Evolutionary conservation across 2,113 vertebrate species (phyloP).

Genomic region (Misgurnus mizolepis): DNA sequence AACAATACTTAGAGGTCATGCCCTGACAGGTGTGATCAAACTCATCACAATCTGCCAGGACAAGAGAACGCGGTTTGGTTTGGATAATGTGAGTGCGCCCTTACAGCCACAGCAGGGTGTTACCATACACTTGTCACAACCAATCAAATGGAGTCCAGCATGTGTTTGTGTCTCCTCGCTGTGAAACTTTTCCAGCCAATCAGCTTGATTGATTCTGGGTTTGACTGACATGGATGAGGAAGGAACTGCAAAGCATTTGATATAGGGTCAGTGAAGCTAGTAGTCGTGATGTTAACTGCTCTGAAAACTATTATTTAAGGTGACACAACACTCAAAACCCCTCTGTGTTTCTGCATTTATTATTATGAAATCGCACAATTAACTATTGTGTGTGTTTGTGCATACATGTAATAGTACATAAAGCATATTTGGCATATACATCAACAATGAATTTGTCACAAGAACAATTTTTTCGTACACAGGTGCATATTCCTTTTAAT

Average conservation of each 20-base stretch:
- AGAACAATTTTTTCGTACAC: too few relatives aligned
- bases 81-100: neutral
- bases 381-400: too few relatives aligned
- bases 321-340: neutral
- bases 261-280: constrained; percentile 7
- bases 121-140: constrained; percentile 59
- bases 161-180: constrained; percentile 52
- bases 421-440: too few relatives aligned
- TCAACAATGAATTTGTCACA: too few relatives aligned
- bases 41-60: constrained; percentile 52
- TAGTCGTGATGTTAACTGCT: neutral
- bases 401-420: too few relatives aligned
- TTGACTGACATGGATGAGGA: constrained; percentile 24
- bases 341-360: neutral
- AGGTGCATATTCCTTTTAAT: too few relatives aligned
- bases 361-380: neutral
- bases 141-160: constrained; percentile 60
- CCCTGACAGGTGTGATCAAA: constrained; percentile 66
- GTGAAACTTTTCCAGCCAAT: constrained; percentile 53
- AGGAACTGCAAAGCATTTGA: neutral
- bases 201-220: constrained; percentile 35
- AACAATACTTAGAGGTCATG: constrained; percentile 52
- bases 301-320: neutral
- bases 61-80: constrained; percentile 47
- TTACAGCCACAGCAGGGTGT: constrained; percentile 58